Conservation (phyloP, 2,113 vertebrate genomes). For the Cygnus atratus region DNA sequence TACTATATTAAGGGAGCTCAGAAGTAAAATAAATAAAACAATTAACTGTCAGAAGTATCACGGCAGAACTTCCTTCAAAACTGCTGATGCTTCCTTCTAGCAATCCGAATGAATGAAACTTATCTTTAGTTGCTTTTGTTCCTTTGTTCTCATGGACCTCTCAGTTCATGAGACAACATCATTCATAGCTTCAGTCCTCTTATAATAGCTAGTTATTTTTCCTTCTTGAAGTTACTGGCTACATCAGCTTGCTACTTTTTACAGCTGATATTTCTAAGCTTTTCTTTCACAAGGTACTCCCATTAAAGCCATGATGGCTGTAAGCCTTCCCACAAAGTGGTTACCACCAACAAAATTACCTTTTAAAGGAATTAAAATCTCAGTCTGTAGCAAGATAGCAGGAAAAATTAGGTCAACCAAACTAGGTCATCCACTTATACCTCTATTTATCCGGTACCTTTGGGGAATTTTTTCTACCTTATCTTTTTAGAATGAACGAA, state of each 20-base stretch:
- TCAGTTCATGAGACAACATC: neutral
- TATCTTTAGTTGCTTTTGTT: slow-evolving; percentile 8
- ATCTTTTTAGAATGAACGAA: neutral
- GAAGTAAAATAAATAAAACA: neutral
- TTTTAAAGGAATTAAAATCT: slow-evolving; percentile 40
- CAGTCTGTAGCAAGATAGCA: neutral
- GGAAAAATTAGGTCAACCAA: slow-evolving; percentile 38
- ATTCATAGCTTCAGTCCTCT: neutral
- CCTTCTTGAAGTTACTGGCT: neutral
- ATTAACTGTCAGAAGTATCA: neutral
- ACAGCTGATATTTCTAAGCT: slow-evolving; percentile 6
- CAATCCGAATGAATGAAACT: neutral
- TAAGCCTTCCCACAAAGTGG: slow-evolving; percentile 12
- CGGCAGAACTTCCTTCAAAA: neutral
- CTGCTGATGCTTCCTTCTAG: neutral
- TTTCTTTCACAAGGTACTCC: neutral
- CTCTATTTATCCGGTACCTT: slow-evolving; percentile 3
- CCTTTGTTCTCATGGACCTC: neutral
- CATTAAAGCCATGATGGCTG: neutral
- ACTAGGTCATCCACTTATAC: slow-evolving; percentile 52
- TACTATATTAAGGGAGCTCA: neutral
- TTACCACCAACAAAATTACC: slow-evolving; percentile 21
- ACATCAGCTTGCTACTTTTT: neutral
- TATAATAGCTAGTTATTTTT: neutral
- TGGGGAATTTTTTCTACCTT: slow-evolving; percentile 9